These are phyloP conservation scores for Furcifer pardalis DNA, from an alignment of 2,797 vertebrate genomes.

Conservation along the genomic window DNA sequence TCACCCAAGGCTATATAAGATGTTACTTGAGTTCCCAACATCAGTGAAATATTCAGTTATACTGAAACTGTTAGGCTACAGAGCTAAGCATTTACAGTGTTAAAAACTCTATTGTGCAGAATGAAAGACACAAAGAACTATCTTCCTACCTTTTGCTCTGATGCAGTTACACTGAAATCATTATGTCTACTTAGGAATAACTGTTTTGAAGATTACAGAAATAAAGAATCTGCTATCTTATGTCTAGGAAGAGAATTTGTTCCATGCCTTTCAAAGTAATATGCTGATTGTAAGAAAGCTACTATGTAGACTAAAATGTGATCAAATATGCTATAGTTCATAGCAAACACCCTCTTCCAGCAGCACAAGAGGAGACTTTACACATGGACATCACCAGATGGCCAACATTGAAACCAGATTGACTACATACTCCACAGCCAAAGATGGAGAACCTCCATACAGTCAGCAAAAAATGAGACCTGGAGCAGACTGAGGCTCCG, in stretches of 20 bases:
- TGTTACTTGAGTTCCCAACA: neutral
- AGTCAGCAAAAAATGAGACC: no score
- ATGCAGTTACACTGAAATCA: slow-evolving; percentile 10
- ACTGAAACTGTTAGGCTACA: neutral
- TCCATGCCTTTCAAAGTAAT: neutral
- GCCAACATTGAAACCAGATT: no score
- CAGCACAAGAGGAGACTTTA: no score
- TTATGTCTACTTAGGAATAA: neutral
- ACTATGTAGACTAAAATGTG: neutral
- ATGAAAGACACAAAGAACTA: neutral
- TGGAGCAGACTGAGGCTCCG: no score
- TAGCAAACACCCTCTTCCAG: no score
- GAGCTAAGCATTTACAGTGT: neutral
- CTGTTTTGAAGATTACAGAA: neutral
- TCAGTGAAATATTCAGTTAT: neutral
- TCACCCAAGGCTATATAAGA: neutral
- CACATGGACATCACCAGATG: no score
- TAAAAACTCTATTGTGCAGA: neutral
- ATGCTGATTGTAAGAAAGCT: neutral
- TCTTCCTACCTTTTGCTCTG: neutral
- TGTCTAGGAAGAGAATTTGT: neutral
- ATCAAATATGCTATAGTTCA: neutral
- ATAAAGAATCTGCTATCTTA: neutral
- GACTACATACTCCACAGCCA: no score
- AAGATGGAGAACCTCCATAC: no score